Percentiles rank a stretch among this genome's conserved stretches.
phyloP scores from a whole-genome alignment of 2,113 vertebrate species.

The Collichthys lucidus region DNA sequence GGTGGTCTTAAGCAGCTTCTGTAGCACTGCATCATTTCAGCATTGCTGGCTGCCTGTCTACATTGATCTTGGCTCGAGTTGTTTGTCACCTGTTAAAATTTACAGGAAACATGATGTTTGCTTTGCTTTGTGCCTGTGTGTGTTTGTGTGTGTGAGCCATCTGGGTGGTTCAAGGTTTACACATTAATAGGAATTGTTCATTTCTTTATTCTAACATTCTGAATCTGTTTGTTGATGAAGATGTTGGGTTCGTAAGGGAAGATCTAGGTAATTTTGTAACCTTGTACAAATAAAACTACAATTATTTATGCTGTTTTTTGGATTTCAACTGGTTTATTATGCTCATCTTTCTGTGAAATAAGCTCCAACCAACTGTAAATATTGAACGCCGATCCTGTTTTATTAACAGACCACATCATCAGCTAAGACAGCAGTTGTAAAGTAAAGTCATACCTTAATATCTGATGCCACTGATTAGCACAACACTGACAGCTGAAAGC shows the following conservation, averaged over 20 bases:
- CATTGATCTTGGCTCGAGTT: slow-evolving; percentile 59
- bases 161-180: slow-evolving; percentile 45
- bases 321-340: background rate
- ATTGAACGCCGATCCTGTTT: background rate
- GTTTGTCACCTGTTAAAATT: slow-evolving; percentile 56
- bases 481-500: slow-evolving; percentile 17
- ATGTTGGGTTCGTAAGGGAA: background rate
- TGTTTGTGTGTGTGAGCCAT: slow-evolving; percentile 44
- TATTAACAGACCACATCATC: background rate
- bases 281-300: background rate
- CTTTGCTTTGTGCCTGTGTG: slow-evolving; percentile 63
- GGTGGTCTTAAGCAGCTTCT: slow-evolving; percentile 37
- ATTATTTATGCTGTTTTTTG: background rate
- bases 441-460: background rate
- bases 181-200: slow-evolving; percentile 43
- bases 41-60: slow-evolving; percentile 35
- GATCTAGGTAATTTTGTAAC: background rate
- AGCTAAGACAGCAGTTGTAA: background rate
- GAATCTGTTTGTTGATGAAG: slow-evolving; percentile 23
- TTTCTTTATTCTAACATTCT: background rate
- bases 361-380: background rate
- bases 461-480: background rate
- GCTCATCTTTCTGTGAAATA: background rate
- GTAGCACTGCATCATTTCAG: slow-evolving; percentile 20
- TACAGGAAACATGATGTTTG: slow-evolving; percentile 24